Evolutionary conservation across 2,888 invertebrate species (phyloP), one percentile per base, ranked within the genome.

Genomic region (Apamea anceps): DNA sequence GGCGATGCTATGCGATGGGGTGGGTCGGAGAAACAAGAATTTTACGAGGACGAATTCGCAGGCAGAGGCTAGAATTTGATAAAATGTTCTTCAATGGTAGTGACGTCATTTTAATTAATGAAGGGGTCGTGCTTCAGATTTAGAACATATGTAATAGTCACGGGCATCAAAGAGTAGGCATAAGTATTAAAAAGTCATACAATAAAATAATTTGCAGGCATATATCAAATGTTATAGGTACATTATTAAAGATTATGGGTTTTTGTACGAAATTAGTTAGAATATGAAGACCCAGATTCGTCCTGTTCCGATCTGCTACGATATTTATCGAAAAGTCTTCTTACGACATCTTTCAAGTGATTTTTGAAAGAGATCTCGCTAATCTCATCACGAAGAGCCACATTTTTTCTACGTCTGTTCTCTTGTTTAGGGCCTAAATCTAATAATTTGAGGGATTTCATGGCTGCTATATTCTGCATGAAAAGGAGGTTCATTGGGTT

Each of bases 391-490:
- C 8, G 21, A 1, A 7, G 13, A 42, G n/a, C 28, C 8, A 21
- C n/a, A 66, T 75, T 45, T 70, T 60, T 37, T 79, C 65, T 79
- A 18, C 84, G 87, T 37, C 18, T 54, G 0, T 0, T 42, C 18
- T 18, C 12, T 0, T 77, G 32, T 32, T 32, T 12, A 63, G 13
- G 21, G 51, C 18, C 21, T 18, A 28, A 10, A 28, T 77, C 77
- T 4, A 96, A 81, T 3, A 96, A 88, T 3, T 89, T 88, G 4
- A 96, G 76, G 0, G 94, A 93, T 80, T 95, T 96, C 85, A 95
- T 80, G 0, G 93, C 94, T 2, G 95, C 96, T 6, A 94, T 83
- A 79, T 94, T 93, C 32, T 92, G 89, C 94, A 95, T 94, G 76
- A 96, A 96, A 66, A 92, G 81, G 4, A 95, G 82, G 0, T 85